Evolutionary conservation across 2,113 vertebrate species (phyloP), one percentile per base, ranked within the genome.

Genomic region (Thryonomys swinderianus): DNA sequence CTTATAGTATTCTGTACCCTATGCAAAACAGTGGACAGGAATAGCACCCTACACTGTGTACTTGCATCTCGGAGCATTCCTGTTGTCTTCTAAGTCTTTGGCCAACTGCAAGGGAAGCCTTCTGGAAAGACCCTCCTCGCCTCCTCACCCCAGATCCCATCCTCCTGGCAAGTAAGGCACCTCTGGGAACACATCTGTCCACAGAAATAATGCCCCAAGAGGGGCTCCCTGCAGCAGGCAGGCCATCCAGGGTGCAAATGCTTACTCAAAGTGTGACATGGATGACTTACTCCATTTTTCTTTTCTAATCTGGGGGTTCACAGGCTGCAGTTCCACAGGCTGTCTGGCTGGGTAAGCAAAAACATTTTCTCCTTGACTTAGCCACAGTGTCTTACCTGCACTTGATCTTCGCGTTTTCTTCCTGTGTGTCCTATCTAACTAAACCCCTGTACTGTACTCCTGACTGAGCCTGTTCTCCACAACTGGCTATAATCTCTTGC

Each of bases 381-480:
- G 21, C 79, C 57, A 21, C 14, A 23, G 85, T 51, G 13, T 17
- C 42, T 55, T n/a, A 2, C n/a, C 74, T 16, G 17, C 14, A 5
- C 48, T 53, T 23, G 11, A 10, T 51, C 11, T 27, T 17, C 53
- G 51, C 1, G 48, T 7, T 5, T 74, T 83, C 20, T 76, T 59
- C 0, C n/a, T 27, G 71, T 5, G 30, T 11, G 0, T 64, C 40
- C 37, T 13, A 3, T 25, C 23, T 9, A 11, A 23, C 6, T 4
- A 40, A 64, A 32, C 40, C 55, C n/a, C 30, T 7, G 0, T 2
- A 0, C 55, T 7, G 55, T 17, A 7, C 48, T 3, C 23, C 16
- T 0, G 8, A 55, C 16, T 0, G 8, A 55, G 45, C 62, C 83
- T n/a, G 0, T 30, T 51, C 45, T 11, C 90, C 27, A 2, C 16